phyloP scores from a whole-genome alignment of 1,140 invertebrate genomes.

The Caerostris darwini region DNA sequence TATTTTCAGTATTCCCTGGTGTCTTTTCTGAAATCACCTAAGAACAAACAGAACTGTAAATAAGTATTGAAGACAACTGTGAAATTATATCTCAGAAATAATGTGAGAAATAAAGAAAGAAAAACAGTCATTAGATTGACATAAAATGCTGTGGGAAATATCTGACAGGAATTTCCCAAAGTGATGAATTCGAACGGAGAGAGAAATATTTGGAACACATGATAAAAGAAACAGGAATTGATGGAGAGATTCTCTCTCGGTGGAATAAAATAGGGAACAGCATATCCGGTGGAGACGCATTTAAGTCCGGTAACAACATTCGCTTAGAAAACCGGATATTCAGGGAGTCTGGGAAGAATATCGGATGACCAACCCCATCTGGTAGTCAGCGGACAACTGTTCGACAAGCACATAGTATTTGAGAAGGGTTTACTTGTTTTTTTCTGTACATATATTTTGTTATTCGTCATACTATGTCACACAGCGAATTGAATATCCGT shows the following conservation, averaged over 20 bases:
- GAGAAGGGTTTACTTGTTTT: neutral
- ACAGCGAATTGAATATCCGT: neutral
- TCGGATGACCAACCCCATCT: constrained; percentile 41
- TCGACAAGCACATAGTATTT: constrained; percentile 49
- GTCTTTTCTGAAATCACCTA: too few species aligned
- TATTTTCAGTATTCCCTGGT: too few species aligned
- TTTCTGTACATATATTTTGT: constrained; percentile 23
- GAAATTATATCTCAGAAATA: too few species aligned
- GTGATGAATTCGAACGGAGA: neutral
- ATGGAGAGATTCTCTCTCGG: neutral
- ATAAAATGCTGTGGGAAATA: neutral
- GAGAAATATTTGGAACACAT: neutral
- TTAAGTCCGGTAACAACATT: constrained; percentile 55
- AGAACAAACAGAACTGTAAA: too few species aligned
- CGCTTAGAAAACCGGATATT: constrained; percentile 59
- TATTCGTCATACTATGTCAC: neutral
- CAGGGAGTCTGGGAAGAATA: constrained; percentile 25
- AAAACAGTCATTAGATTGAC: neutral
- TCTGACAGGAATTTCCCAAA: neutral
- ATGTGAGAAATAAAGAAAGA: too few species aligned
- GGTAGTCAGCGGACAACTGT: constrained; percentile 39
- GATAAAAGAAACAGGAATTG: neutral
- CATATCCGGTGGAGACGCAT: constrained; percentile 53
- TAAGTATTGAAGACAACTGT: too few species aligned
- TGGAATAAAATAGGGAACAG: constrained; percentile 38